A percentile compares a stretch with the other conserved stretches of the same genome.
These are phyloP conservation scores for Pterocles gutturalis DNA, from an alignment of 2,113 vertebrate species.

Conservation along the genomic window DNA sequence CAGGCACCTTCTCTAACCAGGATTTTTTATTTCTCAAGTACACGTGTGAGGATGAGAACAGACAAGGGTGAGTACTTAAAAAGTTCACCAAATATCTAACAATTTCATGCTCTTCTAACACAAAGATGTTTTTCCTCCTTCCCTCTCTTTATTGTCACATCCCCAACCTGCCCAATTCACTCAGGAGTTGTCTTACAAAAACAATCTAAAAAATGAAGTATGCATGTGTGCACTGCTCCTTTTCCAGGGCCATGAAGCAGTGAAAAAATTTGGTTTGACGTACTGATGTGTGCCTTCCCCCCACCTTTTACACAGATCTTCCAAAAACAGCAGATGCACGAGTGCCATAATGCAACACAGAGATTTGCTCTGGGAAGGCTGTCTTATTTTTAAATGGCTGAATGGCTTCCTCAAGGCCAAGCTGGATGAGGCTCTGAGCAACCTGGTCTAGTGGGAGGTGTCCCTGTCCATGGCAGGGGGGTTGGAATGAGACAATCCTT, in stretches of 20 bases:
- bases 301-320: background rate
- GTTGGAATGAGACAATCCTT: no score
- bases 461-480: no score
- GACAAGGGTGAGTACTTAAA: background rate
- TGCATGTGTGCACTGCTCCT: background rate
- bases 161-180: background rate
- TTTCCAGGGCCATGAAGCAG: background rate
- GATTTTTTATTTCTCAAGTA: background rate
- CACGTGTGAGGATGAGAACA: fast-evolving
- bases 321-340: background rate
- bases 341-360: background rate
- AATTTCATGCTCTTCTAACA: background rate
- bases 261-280: background rate
- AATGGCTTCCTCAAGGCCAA: background rate
- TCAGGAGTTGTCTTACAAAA: background rate
- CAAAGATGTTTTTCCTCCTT: background rate
- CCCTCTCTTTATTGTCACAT: background rate
- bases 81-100: background rate
- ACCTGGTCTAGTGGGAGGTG: no score
- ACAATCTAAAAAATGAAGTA: background rate
- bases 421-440: no score
- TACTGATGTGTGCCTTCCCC: background rate
- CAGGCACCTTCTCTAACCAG: background rate
- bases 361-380: background rate
- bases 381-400: background rate